A percentile compares a stretch with the other conserved stretches of the same genome.
Conservation (phyloP, 2,888 invertebrate genomes). For the Euplagia quadripunctaria region DNA sequence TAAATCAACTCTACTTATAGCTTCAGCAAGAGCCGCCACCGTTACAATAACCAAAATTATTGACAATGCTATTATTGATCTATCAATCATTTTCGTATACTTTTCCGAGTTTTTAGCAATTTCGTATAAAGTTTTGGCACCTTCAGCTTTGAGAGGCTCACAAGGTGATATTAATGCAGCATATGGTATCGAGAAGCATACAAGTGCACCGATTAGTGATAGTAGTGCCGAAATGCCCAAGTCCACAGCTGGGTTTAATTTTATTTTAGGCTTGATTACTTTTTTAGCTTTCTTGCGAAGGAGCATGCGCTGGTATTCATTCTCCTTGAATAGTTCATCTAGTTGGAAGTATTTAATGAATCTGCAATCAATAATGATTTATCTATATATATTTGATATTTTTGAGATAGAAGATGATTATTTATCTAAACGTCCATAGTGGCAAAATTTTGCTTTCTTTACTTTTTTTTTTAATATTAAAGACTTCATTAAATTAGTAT, state of each 20-base stretch:
- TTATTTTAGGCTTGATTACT: conserved; percentile 47
- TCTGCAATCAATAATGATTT: conserved; percentile 44
- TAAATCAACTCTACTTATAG: conserved; percentile 61
- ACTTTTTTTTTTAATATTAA: too few species aligned
- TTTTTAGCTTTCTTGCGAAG: conserved; percentile 55
- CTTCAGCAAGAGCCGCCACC: conserved; percentile 56
- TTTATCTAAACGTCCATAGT: too few species aligned
- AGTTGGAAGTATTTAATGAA: conserved; percentile 57
- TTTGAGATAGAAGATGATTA: background rate
- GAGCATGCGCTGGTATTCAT: conserved; percentile 44
- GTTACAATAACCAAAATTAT: conserved; percentile 55
- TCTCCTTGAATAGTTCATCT: conserved; percentile 47
- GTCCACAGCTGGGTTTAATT: conserved; percentile 52
- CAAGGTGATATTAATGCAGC: conserved; percentile 59
- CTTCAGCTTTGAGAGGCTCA: conserved; percentile 50
- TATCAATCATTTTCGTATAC: conserved; percentile 57
- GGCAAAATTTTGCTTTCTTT: too few species aligned
- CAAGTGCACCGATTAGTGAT: conserved; percentile 57
- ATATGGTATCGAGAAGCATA: conserved; percentile 66
- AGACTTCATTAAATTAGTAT: too few species aligned
- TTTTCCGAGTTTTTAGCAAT: conserved; percentile 50
- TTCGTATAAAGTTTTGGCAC: conserved; percentile 41
- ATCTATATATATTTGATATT: background rate
- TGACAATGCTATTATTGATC: conserved; percentile 55
- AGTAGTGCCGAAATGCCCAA: conserved; percentile 62